These are phyloP conservation scores for Dromococcyx pavoninus DNA, from an alignment of 2,797 vertebrate species.

Conservation along the genomic window DNA sequence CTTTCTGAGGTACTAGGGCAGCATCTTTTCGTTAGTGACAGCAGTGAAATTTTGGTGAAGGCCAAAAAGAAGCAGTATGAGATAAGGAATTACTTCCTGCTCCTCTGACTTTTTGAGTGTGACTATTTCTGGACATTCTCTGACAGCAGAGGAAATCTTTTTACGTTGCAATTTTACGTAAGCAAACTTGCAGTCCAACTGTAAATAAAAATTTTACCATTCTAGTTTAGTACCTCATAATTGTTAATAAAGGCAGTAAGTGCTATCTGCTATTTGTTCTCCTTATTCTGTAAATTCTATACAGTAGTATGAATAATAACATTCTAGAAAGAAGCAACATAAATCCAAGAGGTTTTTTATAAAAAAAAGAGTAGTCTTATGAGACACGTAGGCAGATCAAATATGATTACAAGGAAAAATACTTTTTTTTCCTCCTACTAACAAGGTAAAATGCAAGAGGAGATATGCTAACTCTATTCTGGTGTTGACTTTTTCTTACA, in stretches of 20 bases:
- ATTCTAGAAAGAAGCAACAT: not conserved
- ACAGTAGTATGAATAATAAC: not conserved
- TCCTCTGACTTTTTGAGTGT: not conserved
- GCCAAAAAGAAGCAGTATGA: not conserved
- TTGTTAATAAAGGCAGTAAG: not conserved
- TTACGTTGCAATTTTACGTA: not conserved
- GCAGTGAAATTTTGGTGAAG: not conserved
- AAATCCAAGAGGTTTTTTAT: not conserved
- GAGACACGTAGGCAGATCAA: not conserved
- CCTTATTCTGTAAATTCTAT: not conserved
- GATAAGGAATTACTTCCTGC: not conserved
- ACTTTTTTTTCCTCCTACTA: not conserved
- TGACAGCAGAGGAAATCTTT: not conserved
- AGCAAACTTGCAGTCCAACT: not conserved
- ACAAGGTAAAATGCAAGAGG: not conserved
- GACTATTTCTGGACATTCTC: not conserved
- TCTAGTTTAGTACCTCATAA: not conserved
- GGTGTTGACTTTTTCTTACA: not conserved
- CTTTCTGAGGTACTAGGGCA: not conserved
- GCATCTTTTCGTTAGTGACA: not conserved
- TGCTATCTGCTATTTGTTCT: not conserved
- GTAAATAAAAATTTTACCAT: not conserved
- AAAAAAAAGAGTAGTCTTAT: not conserved
- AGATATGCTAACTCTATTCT: not conserved
- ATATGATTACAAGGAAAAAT: not conserved